Conservation (phyloP, 2,797 vertebrate genomes). For the Enteromius viviparus region DNA sequence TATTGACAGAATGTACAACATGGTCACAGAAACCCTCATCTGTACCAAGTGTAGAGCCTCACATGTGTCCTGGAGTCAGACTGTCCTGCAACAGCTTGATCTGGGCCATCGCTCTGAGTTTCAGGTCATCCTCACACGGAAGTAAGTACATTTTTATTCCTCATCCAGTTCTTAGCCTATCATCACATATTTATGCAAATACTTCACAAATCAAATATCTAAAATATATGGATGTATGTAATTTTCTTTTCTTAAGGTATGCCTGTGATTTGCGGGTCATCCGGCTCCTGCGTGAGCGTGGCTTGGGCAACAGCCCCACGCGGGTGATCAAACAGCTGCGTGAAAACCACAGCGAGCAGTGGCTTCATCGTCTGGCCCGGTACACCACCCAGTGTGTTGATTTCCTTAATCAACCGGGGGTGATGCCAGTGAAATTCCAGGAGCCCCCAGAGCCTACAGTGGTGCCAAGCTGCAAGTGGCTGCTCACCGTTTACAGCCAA, state of each 20-base stretch:
- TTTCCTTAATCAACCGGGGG: background rate
- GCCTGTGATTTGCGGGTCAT: conserved; percentile 51
- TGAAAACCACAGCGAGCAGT: conserved; percentile 50
- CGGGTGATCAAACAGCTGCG: conserved; percentile 31
- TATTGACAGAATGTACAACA: too few relatives aligned
- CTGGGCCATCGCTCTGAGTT: background rate
- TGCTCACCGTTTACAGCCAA: conserved; percentile 42
- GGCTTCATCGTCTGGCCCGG: background rate
- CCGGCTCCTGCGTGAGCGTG: conserved; percentile 24
- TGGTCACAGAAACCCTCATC: too few relatives aligned
- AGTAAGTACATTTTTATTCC: background rate
- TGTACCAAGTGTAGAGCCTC: background rate
- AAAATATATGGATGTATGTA: background rate
- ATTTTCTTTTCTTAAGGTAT: conserved; percentile 42
- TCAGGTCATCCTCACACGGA: conserved; percentile 25
- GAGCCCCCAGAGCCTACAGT: conserved; percentile 30
- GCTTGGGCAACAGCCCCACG: conserved; percentile 43
- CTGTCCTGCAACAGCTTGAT: conserved; percentile 37
- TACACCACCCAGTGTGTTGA: conserved; percentile 37
- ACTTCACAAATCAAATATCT: background rate
- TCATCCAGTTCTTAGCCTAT: background rate
- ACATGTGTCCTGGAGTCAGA: conserved; percentile 19
- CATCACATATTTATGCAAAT: background rate
- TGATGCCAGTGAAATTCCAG: background rate
- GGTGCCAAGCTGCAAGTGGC: conserved; percentile 44